Conservation (phyloP, 2,888 invertebrate genomes). For the Pristionchus fissidentatus region DNA sequence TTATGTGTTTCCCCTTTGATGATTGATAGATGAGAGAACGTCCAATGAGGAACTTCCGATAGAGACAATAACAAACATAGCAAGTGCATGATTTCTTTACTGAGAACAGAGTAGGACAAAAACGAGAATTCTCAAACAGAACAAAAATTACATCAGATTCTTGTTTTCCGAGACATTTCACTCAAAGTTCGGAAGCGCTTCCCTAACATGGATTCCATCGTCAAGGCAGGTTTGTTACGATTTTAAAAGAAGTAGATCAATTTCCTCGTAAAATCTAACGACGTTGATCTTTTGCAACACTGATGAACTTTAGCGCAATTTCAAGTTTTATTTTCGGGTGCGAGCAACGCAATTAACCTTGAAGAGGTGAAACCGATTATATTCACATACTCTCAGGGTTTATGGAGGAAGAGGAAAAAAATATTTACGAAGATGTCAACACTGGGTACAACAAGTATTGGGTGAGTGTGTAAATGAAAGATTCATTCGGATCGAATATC, state of each 20-base stretch:
- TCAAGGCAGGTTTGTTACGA: conserved; percentile 46
- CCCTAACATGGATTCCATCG: conserved; percentile 44
- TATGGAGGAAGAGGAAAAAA: conserved; percentile 64
- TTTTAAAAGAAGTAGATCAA: neutral
- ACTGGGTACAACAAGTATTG: conserved; percentile 67
- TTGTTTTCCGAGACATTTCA: conserved; percentile 47
- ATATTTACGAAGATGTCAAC: conserved; percentile 56
- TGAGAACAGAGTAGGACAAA: too few relatives aligned
- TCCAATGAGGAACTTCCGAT: too few relatives aligned
- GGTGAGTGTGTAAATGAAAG: conserved; percentile 51
- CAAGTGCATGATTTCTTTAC: too few relatives aligned
- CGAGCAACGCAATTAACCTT: too few relatives aligned
- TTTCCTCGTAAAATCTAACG: too few relatives aligned
- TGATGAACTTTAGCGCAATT: too few relatives aligned
- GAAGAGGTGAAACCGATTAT: too few relatives aligned
- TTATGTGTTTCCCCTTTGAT: neutral
- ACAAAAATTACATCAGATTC: conserved; percentile 16
- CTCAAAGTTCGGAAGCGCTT: conserved; percentile 43
- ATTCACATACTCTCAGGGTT: too few relatives aligned
- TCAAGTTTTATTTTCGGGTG: too few relatives aligned
- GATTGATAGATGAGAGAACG: neutral
- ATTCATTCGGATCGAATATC: neutral
- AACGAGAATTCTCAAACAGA: too few relatives aligned
- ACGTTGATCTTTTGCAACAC: too few relatives aligned
- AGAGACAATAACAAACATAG: too few relatives aligned